Evolutionary conservation across 2,113 vertebrate genomes (phyloP), one percentile per base, ranked within the genome.

Genomic region (Archilochus colubris): DNA sequence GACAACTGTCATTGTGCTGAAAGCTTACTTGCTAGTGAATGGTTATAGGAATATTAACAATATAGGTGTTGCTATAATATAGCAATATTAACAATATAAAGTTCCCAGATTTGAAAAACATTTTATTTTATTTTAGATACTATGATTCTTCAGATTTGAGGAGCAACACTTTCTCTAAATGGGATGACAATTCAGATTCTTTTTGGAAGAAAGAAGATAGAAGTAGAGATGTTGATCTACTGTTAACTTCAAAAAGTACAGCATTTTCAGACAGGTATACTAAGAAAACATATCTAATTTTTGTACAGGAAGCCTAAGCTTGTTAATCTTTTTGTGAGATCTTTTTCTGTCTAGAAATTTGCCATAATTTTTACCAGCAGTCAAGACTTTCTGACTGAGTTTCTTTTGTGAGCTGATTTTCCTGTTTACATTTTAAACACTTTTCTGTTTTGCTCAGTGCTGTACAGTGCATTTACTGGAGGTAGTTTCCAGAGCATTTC

Each of bases 151-250:
- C 95, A 23, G 98, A 98, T 51, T 22, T 97, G 8, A 96, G 97
- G 28, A 98, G 98, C 81, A 96, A 38, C 24, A 97, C 97, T 86
- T 98, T 98, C 59, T 97, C 98, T 5, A 97, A 97, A 58, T 99
- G 99, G 99, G 98, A 98, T 1, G 98, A 98, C 43, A 83, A 73
- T 51, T 75, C 97, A 3, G 98, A 98, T 66, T 93, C 97, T 58
- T 98, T 97, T 36, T 99, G 99, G 98, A 98, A 98, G 91, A 99
- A 97, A 75, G 98, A 99, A 76, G 96, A 76, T 90, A 97, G 85
- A 78, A 95, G 88, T 70, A 98, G 96, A 76, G 98, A 99, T 44
- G 53, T 93, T 0, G 99, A 99, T 58, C 64, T 97, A 22, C 96
- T 93, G 73, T 62, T 98, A 84, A 96, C 96, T 73, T 97, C 98